A percentile compares a stretch with the other conserved stretches of the same genome.
Conservation (phyloP, 2,797 vertebrate genomes). For the Cyprinodon diabolis region DNA sequence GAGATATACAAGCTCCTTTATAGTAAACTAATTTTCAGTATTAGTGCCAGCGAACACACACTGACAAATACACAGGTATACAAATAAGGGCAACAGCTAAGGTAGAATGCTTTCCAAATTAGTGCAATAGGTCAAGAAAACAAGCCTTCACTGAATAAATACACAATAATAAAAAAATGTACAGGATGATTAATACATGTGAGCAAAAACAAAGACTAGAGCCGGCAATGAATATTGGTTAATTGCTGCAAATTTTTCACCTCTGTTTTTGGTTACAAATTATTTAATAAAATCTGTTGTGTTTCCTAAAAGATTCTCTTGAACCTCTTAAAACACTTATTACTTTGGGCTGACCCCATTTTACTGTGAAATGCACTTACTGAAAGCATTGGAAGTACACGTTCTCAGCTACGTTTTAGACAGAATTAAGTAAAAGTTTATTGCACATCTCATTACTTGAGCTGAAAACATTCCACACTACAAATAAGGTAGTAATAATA, state of each 20-base stretch:
- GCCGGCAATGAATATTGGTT: not conserved
- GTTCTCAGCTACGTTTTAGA: conserved; percentile 38
- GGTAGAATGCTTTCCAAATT: conserved; percentile 70
- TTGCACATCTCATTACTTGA: conserved; percentile 40
- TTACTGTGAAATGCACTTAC: conserved; percentile 58
- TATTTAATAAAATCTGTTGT: not conserved
- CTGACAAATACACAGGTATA: not conserved
- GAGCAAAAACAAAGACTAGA: not conserved
- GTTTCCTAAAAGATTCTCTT: not conserved
- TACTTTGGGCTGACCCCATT: conserved; percentile 36
- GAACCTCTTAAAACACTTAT: conserved; percentile 55
- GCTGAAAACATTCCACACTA: conserved; percentile 3
- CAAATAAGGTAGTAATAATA: conserved; percentile 10
- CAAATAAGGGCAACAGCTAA: conserved; percentile 64
- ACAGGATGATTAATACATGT: not conserved
- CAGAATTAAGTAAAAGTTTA: conserved; percentile 27
- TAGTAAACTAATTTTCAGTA: not conserved
- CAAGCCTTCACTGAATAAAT: conserved; percentile 87
- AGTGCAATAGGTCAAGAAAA: conserved; percentile 90
- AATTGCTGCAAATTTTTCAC: not conserved
- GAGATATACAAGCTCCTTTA: not conserved
- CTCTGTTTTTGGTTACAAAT: not conserved
- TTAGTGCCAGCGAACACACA: not conserved
- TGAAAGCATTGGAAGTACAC: conserved; percentile 57
- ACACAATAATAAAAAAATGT: conserved; percentile 84